Evolutionary conservation across 2,113 vertebrate genomes (phyloP), one percentile per base, ranked within the genome.

Genomic region (Megaceryle maxima): DNA sequence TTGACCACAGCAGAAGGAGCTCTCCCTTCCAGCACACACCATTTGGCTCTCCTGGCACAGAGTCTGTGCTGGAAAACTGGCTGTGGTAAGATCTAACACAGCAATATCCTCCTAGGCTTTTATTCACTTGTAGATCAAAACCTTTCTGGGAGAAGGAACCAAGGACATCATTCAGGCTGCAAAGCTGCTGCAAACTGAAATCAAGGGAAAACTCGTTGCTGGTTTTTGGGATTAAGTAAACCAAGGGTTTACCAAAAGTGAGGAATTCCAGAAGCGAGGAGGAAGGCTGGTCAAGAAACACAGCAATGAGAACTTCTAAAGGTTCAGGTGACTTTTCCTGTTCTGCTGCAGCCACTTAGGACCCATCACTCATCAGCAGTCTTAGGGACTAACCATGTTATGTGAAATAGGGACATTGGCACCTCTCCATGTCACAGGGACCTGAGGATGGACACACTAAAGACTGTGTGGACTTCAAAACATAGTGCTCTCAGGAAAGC

Each of bases 151-250:
- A 77, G 69, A 70, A 80, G 37, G 55, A 81, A 81, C 25, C 60
- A n/a, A 89, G 59, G 37, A 53, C 24, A 75, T 39, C 0, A 11
- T 72, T 72, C 50, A 81, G 57, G 16, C 18, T 84, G 43, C 39
- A 88, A 87, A 91, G 64, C 69, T 90, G 81, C 63, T 44, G 19
- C 83, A 84, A 92, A 83, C 56, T 85, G 88, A 90, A 96, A 86
- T 29, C 4, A 60, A 83, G 41, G 70, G 37, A 74, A 79, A 68
- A 75, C 3, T 57, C 0, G 0, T 15, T 83, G 29, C 41, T 50
- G 19, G 50, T 63, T 97, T 91, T 89, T 90, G 83, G 35, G 44
- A 33, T 72, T 87, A 88, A 96, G 31, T 87, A 90, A 96, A 26
- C 79, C 56, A 79, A 53, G 5, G 44, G 83, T 83, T 96, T 95